Conservation (phyloP, 1,140 invertebrate species). For the Grapholita molesta region DNA sequence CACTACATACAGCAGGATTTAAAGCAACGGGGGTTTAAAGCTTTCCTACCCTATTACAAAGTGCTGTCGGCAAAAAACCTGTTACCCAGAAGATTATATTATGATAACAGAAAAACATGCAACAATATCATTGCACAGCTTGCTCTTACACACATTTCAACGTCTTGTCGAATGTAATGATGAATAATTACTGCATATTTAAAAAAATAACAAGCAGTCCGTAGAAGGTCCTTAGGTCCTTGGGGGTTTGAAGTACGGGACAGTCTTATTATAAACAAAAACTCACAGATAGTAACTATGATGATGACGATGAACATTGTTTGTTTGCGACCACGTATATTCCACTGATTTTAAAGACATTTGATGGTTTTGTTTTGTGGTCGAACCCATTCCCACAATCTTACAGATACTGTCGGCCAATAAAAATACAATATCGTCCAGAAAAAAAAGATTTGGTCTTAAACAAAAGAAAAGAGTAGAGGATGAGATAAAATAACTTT, state of each 20-base stretch:
- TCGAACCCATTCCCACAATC: conserved; percentile 15
- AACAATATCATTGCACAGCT: background rate
- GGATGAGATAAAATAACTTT: background rate
- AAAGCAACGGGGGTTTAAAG: background rate
- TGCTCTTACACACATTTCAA: conserved; percentile 7
- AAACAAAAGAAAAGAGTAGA: background rate
- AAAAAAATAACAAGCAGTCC: background rate
- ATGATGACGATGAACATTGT: conserved; percentile 3
- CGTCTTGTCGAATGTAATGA: background rate
- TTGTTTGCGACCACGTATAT: background rate
- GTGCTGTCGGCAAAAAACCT: conserved; percentile 11
- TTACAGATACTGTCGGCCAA: conserved; percentile 12
- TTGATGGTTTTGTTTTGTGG: background rate
- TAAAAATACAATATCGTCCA: conserved; percentile 14
- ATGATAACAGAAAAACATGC: conserved; percentile 18
- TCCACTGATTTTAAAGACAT: background rate
- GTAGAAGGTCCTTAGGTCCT: background rate
- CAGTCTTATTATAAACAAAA: conserved; percentile 13
- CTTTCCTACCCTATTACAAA: conserved; percentile 13
- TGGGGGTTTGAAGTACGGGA: conserved; percentile 17
- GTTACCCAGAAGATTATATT: background rate
- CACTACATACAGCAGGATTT: conserved; percentile 1
- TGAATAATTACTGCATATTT: background rate
- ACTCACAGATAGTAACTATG: background rate
- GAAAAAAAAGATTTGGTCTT: conserved; percentile 4